These are phyloP conservation scores for Cirrhinus molitorella DNA, from an alignment of 2,797 vertebrate genomes.

Conservation along the genomic window DNA sequence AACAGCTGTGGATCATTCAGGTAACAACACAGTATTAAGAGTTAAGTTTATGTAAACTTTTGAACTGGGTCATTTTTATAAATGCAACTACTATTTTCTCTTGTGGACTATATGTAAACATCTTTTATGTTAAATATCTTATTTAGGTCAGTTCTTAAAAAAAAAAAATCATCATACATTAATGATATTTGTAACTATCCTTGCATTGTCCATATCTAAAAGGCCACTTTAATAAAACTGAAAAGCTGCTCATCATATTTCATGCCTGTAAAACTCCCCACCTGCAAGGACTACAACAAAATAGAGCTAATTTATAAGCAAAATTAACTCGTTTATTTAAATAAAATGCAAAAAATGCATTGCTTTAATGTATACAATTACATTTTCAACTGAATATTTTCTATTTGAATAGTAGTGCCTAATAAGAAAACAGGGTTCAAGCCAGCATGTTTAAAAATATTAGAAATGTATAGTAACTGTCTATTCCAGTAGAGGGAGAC, in stretches of 20 bases:
- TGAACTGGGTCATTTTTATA: too few relatives aligned
- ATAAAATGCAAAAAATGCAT: background rate
- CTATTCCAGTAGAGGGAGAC: conserved; percentile 62
- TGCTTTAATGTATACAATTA: background rate
- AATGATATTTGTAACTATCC: background rate
- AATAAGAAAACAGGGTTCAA: background rate
- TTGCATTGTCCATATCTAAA: background rate
- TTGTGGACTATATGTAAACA: too few relatives aligned
- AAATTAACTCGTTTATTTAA: background rate
- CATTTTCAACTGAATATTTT: background rate
- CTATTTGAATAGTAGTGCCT: background rate
- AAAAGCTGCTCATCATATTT: background rate
- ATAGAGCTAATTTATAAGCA: background rate
- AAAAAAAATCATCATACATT: too few relatives aligned
- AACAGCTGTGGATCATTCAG: too few relatives aligned
- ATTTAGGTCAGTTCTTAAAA: too few relatives aligned
- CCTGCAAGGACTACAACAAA: background rate
- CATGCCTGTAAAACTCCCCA: background rate
- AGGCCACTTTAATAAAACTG: background rate
- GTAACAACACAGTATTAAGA: too few relatives aligned
- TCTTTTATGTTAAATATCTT: too few relatives aligned
- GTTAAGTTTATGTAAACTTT: too few relatives aligned
- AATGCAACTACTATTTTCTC: too few relatives aligned
- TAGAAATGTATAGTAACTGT: conserved; percentile 2
- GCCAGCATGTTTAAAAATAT: conserved; percentile 14